These are phyloP conservation scores for Tetragonisca angustula DNA, from an alignment of 2,888 invertebrate species.

Conservation along the genomic window DNA sequence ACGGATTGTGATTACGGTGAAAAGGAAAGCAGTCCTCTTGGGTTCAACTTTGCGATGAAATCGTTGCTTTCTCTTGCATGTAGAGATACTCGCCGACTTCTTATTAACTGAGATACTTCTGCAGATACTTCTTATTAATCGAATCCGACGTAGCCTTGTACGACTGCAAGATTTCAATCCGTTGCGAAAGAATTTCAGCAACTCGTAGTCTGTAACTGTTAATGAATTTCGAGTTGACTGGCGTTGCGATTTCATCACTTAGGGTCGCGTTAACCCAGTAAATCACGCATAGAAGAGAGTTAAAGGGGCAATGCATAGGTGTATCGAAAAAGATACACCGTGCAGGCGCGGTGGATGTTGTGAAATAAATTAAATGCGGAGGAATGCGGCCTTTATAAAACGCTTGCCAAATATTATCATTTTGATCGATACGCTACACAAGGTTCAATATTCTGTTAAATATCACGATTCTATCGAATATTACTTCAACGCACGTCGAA, in stretches of 20 bases:
- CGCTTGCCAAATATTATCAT: neutral
- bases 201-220: neutral
- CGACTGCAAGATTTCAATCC: neutral
- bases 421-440: neutral
- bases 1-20: neutral
- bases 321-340: slow-evolving; percentile 72
- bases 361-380: slow-evolving; percentile 32
- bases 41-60: neutral
- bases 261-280: neutral
- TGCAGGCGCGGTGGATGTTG: slow-evolving; percentile 58
- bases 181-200: neutral
- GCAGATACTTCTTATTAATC: neutral
- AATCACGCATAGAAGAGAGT: slow-evolving; percentile 29
- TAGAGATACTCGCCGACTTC: too few species aligned
- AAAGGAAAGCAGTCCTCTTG: too few species aligned
- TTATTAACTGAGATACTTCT: too few species aligned
- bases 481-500: too few species aligned
- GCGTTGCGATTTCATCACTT: neutral
- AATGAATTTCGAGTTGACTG: neutral
- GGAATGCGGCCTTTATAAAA: slow-evolving; percentile 10
- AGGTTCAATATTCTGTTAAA: neutral
- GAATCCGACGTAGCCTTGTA: neutral
- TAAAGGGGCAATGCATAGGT: slow-evolving; percentile 16
- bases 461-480: neutral
- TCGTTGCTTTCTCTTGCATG: neutral